Conservation (phyloP, 37 sponge, comb jelly and placozoan species). For the Spongilla lacustris region DNA sequence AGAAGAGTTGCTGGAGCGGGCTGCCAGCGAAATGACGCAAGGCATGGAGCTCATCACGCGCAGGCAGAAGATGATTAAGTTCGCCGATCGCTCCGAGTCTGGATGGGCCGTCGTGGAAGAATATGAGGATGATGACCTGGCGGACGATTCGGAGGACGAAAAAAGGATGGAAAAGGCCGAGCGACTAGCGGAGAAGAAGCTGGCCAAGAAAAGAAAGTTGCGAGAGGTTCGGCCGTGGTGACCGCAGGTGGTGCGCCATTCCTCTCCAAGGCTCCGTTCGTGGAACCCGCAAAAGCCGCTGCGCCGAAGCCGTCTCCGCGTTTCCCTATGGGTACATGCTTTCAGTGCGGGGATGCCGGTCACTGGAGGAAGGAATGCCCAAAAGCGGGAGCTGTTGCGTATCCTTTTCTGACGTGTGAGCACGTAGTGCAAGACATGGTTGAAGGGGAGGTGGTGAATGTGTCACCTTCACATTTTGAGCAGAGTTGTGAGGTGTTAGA, state of each 20-base stretch:
- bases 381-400: not conserved
- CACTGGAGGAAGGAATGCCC: not conserved
- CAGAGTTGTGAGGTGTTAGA: not conserved
- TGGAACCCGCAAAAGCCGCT: not conserved
- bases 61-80: not conserved
- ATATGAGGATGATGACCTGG: not conserved
- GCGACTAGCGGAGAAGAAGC: not conserved
- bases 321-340: not conserved
- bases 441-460: not conserved
- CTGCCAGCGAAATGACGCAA: not conserved
- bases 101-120: not conserved
- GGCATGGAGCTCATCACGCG: not conserved
- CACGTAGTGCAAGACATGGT: not conserved
- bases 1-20: too few species aligned
- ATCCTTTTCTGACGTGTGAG: not conserved
- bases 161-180: not conserved
- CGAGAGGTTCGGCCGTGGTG: not conserved
- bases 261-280: too few species aligned
- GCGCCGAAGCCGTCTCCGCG: not conserved
- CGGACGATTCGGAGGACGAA: not conserved
- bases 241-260: not conserved
- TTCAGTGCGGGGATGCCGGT: not conserved
- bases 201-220: not conserved
- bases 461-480: not conserved
- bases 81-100: not conserved